These are phyloP conservation scores for Alca torda DNA, from an alignment of 2,797 vertebrate species.

Conservation along the genomic window DNA sequence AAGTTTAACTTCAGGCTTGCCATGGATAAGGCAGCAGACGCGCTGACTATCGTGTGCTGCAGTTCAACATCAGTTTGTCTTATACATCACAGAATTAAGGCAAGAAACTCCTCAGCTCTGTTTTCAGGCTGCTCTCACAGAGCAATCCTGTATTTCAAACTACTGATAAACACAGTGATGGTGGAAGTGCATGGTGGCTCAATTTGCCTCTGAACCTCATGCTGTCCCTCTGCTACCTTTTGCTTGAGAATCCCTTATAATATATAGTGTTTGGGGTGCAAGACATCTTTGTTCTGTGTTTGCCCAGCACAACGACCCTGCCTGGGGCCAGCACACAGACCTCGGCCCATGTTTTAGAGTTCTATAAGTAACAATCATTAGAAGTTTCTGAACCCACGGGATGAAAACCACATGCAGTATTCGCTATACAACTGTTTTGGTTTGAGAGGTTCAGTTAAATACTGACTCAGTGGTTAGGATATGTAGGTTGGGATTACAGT, in stretches of 20 bases:
- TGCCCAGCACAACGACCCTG: not conserved
- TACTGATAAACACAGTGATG: not conserved
- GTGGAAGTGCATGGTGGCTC: not conserved
- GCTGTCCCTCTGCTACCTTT: not conserved
- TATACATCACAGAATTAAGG: not conserved
- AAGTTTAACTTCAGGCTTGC: not conserved
- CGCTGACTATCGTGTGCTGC: not conserved
- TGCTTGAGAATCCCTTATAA: not conserved
- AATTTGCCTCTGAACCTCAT: not conserved
- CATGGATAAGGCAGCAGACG: not conserved
- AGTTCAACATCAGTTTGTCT: not conserved
- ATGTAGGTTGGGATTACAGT: conserved; percentile 51
- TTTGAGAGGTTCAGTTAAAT: conserved; percentile 41
- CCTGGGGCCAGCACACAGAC: not conserved
- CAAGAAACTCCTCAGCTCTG: not conserved
- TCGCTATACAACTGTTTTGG: conserved; percentile 12
- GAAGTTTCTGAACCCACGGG: not conserved
- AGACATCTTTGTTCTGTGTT: not conserved
- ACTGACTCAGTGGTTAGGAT: conserved; percentile 54
- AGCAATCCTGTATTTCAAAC: not conserved
- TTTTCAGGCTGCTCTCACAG: not conserved
- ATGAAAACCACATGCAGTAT: conserved; percentile 5
- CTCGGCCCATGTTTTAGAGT: not conserved
- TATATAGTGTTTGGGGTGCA: not conserved
- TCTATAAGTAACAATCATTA: not conserved